Evolutionary conservation across 2,113 vertebrate genomes (phyloP).

Genomic region (Arothron firmamentum): DNA sequence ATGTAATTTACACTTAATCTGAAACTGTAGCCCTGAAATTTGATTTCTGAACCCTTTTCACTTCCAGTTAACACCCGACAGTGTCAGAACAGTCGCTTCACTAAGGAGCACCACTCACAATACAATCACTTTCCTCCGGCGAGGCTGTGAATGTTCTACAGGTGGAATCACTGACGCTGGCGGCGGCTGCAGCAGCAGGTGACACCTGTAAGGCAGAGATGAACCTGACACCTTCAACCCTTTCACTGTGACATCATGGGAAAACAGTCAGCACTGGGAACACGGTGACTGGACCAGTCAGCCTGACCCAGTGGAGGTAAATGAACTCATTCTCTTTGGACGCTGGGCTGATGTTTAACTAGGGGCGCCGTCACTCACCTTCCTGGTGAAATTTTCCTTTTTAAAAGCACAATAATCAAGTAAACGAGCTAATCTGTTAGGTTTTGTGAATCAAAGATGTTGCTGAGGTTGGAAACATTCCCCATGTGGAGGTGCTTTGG

Average conservation of each 20-base stretch:
- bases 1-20: too few relatives aligned
- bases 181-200: neutral
- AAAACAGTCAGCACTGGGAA: neutral
- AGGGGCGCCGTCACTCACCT: slow-evolving; percentile 8
- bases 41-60: neutral
- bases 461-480: slow-evolving; percentile 8
- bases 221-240: slow-evolving; percentile 9
- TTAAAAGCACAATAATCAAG: too few relatives aligned
- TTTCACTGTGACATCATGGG: slow-evolving; percentile 13
- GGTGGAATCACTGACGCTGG: neutral
- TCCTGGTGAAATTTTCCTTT: slow-evolving; percentile 28
- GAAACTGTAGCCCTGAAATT: slow-evolving; percentile 1
- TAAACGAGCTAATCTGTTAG: too few relatives aligned
- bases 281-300: neutral
- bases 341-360: slow-evolving; percentile 19
- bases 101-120: too few relatives aligned
- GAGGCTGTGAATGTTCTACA: slow-evolving; percentile 3
- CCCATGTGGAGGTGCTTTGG: slow-evolving; percentile 23
- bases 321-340: neutral
- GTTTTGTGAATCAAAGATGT: too few relatives aligned
- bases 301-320: too few relatives aligned
- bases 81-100: too few relatives aligned
- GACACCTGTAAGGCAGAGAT: neutral
- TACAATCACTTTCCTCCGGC: neutral
- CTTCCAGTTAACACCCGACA: too few relatives aligned